Evolutionary conservation across 1,140 invertebrate species (phyloP), one percentile per base, ranked within the genome.

Genomic region (Drosophila trapezifrons): DNA sequence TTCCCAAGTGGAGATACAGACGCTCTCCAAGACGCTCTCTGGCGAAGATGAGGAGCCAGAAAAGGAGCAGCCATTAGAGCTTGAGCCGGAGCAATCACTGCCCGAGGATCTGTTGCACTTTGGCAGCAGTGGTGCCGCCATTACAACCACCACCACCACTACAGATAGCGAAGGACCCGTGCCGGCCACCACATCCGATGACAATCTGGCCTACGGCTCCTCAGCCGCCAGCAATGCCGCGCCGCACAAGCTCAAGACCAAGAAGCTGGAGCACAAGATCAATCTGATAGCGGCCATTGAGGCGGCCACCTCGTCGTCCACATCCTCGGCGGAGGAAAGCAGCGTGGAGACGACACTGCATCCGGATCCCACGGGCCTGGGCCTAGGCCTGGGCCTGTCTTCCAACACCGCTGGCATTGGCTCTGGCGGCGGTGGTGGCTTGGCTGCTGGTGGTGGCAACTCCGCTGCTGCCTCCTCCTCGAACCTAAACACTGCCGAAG

Each of bases 281-380:
- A 91, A 91, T 74, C 66, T 91, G 35, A 90, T 91, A 15, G 90
- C 87, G 12, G 90, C 90, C 43, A 91, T 91, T 10, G 90, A 91
- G 76, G 90, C 90, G 42, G 90, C 90, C 49, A 91, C 89, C 3
- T 91, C 90, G 4, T 91, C 90, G 17, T 91, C 90, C 37, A 90
- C 90, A 2, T 89, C 86, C 12, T 91, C 90, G 12, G 86, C 90
- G 4, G 90, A 91, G 76, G 85, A 89, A 62, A 87, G 79, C 46
- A 90, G 90, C 45, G 83, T 81, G 20, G 85, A 91, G 60, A 80
- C 82, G 9, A 59, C 65, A 1, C 40, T 49, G 0, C 51, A 70
- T 8, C 17, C 69, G 7, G 67, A 49, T 40, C 35, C 42, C 18
- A 52, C 65, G 27, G 65, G 62, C 1, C 42, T 64, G 51, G 60